Conservation (phyloP, 2,113 vertebrate genomes). For the Otis tarda region DNA sequence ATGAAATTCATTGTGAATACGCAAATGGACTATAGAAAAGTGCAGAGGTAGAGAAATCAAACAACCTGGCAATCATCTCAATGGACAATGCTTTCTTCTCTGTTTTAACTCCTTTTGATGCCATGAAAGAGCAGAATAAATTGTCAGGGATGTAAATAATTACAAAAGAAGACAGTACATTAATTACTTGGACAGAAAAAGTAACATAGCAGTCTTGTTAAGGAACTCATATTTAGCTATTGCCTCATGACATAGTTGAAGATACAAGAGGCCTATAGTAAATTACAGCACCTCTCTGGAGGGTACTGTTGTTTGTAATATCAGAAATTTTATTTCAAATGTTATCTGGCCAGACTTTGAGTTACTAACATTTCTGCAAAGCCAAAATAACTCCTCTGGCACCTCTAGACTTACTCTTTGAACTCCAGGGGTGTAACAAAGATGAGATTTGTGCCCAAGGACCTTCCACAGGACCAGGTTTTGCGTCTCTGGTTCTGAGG, state of each 20-base stretch:
- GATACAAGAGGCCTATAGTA: neutral
- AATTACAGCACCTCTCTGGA: neutral
- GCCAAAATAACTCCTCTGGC: neutral
- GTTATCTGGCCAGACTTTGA: neutral
- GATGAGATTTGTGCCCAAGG: neutral
- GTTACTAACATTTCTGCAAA: neutral
- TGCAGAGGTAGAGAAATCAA: neutral
- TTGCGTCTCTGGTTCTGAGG: neutral
- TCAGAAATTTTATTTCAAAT: neutral
- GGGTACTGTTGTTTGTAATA: neutral
- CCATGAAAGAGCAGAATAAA: neutral
- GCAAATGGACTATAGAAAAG: neutral
- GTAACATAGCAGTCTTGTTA: neutral
- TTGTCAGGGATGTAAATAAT: neutral
- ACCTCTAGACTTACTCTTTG: neutral
- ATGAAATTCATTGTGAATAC: neutral
- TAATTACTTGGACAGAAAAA: neutral
- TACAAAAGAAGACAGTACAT: neutral
- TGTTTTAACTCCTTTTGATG: neutral
- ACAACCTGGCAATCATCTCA: neutral
- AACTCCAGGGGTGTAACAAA: neutral
- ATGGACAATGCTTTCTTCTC: neutral
- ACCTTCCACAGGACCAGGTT: neutral
- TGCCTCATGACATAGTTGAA: neutral
- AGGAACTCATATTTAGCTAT: neutral